phyloP scores from a whole-genome alignment of 2,888 invertebrate genomes.

The Himalopsyche anomala region DNA sequence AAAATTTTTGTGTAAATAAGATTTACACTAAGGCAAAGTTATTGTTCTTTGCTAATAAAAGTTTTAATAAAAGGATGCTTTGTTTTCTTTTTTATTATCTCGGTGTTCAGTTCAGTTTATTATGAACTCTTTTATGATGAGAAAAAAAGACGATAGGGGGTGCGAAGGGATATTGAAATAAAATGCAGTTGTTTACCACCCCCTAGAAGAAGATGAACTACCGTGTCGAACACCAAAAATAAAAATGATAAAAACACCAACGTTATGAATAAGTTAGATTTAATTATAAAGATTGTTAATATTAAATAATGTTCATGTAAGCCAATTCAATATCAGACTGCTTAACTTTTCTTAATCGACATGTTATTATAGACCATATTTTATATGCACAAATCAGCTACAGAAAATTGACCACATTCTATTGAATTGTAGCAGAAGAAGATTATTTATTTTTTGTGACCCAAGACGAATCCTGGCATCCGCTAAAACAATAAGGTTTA shows the following conservation, averaged over 20 bases:
- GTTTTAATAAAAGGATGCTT: conserved; percentile 61
- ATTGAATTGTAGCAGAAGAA: too few relatives aligned
- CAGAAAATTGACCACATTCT: too few relatives aligned
- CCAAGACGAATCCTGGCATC: too few relatives aligned
- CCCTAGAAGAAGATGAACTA: neutral
- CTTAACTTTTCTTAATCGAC: too few relatives aligned
- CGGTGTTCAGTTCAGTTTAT: neutral
- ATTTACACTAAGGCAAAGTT: conserved; percentile 61
- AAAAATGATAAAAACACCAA: neutral
- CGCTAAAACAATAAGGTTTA: too few relatives aligned
- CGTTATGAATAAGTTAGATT: too few relatives aligned
- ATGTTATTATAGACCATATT: too few relatives aligned
- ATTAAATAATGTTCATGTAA: too few relatives aligned
- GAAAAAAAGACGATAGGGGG: neutral
- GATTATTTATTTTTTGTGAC: too few relatives aligned
- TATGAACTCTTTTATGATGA: neutral
- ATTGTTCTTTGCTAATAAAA: conserved; percentile 63
- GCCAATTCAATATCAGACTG: too few relatives aligned
- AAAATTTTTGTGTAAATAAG: conserved; percentile 57
- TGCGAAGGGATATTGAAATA: neutral
- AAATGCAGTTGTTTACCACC: neutral
- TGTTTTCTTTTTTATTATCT: conserved; percentile 22
- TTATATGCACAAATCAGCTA: too few relatives aligned
- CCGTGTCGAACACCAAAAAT: neutral
- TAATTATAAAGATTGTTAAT: too few relatives aligned